phyloP scores from a whole-genome alignment of 2,888 invertebrate species.

The Ophion ellenae region DNA sequence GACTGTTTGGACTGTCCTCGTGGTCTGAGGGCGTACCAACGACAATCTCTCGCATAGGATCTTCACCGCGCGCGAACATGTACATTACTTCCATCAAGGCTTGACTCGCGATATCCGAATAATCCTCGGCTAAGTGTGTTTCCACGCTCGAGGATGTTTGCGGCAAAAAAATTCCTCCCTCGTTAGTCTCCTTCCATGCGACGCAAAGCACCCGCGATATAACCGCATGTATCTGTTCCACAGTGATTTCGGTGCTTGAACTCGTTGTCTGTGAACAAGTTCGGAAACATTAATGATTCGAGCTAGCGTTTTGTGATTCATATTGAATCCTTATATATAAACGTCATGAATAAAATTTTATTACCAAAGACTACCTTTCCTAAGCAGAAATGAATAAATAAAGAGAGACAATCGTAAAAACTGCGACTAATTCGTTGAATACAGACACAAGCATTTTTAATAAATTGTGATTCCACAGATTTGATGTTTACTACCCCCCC shows the following conservation, averaged over 20 bases:
- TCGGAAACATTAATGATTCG: not conserved
- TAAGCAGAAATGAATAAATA: too few species aligned
- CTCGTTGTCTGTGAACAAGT: constrained; percentile 78
- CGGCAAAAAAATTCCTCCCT: constrained; percentile 84
- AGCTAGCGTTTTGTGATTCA: not conserved
- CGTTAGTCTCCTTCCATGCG: constrained; percentile 86
- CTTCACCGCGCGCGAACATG: constrained; percentile 86
- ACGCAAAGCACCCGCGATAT: constrained; percentile 90
- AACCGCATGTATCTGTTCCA: constrained; percentile 87
- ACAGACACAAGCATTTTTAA: too few species aligned
- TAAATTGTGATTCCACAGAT: too few species aligned
- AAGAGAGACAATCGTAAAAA: too few species aligned
- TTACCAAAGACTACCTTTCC: too few species aligned
- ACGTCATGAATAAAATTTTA: too few species aligned
- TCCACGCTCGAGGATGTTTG: constrained; percentile 82
- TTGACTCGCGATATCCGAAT: constrained; percentile 82
- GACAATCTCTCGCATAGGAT: constrained; percentile 85
- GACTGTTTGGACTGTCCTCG: constrained; percentile 83
- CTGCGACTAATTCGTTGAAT: too few species aligned
- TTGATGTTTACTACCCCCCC: too few species aligned
- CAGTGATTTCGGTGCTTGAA: constrained; percentile 85
- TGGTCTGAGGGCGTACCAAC: constrained; percentile 82
- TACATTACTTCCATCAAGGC: constrained; percentile 88
- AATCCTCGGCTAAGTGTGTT: constrained; percentile 69
- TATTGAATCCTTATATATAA: too few species aligned